Percentiles rank a stretch among this genome's conserved stretches.
phyloP scores from a whole-genome alignment of 1,140 invertebrate genomes.

The Leptinotarsa undecemlineata region DNA sequence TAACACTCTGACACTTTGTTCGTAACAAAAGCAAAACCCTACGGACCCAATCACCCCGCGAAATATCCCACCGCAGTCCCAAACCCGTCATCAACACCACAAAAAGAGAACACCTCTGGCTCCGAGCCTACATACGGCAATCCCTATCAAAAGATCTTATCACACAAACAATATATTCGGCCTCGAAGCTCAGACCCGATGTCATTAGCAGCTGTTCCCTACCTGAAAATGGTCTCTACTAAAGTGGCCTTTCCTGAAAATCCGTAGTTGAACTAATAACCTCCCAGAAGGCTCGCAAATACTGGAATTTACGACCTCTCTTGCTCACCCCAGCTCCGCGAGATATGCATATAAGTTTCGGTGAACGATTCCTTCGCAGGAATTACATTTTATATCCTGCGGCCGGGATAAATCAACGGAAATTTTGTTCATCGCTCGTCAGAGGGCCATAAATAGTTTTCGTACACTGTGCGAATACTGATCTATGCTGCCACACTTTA shows the following conservation, averaged over 20 bases:
- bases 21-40: no score
- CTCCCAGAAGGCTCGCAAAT: constrained; percentile 15
- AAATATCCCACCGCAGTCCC: background rate
- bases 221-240: constrained; percentile 32
- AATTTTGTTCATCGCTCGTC: constrained; percentile 17
- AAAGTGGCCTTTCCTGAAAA: constrained; percentile 7
- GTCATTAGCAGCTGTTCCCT: constrained; percentile 43
- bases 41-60: background rate
- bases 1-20: no score
- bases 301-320: constrained; percentile 21
- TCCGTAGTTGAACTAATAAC: constrained; percentile 26
- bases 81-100: constrained; percentile 2
- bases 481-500: background rate
- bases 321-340: background rate
- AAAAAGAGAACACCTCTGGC: background rate
- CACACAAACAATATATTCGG: constrained; percentile 32
- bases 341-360: constrained; percentile 2
- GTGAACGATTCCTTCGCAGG: constrained; percentile 12
- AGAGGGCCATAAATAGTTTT: background rate
- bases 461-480: background rate
- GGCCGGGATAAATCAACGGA: background rate
- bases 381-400: constrained; percentile 10
- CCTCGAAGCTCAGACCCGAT: constrained; percentile 23
- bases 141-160: constrained; percentile 30
- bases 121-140: constrained; percentile 4